A percentile compares a stretch with the other conserved stretches of the same genome.
These are phyloP conservation scores for Hermodice carunculata DNA, from an alignment of 2,888 invertebrate species.

Conservation along the genomic window DNA sequence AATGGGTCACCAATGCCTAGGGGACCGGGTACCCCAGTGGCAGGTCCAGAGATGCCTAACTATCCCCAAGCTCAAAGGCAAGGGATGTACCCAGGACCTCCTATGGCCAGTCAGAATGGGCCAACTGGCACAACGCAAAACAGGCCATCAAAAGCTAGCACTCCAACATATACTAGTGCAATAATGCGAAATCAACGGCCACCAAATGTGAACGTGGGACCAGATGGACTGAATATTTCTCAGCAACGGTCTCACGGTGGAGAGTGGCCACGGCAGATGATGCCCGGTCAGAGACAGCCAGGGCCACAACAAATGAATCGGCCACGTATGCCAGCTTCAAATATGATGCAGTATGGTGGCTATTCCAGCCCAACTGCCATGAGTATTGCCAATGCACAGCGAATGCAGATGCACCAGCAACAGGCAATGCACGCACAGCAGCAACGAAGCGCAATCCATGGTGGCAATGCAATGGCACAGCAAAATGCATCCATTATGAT, in stretches of 20 bases:
- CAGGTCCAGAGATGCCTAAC: background rate
- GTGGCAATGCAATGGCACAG: slow-evolving; percentile 5
- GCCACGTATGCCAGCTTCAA: slow-evolving; percentile 10
- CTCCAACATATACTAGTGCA: slow-evolving; percentile 60
- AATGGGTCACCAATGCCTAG: too few relatives aligned
- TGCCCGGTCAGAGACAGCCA: slow-evolving; percentile 65
- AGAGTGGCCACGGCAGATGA: slow-evolving; percentile 73
- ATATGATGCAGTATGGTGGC: slow-evolving; percentile 22
- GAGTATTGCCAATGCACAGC: background rate
- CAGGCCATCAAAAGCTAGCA: slow-evolving; percentile 27
- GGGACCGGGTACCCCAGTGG: too few relatives aligned
- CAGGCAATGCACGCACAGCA: slow-evolving; percentile 3
- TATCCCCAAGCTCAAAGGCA: background rate
- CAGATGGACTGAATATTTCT: slow-evolving; percentile 72
- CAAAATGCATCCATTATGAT: slow-evolving; percentile 17
- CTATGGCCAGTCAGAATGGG: background rate
- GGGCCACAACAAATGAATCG: too few relatives aligned
- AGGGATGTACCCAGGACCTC: background rate
- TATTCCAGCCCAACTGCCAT: slow-evolving; percentile 18
- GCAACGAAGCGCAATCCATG: slow-evolving; percentile 5
- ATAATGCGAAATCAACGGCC: slow-evolving; percentile 73
- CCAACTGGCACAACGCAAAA: slow-evolving; percentile 43
- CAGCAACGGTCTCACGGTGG: slow-evolving; percentile 70
- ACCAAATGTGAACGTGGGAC: slow-evolving; percentile 75
- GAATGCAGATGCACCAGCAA: slow-evolving; percentile 22